Percentiles rank a stretch among this genome's conserved stretches.
Evolutionary conservation across 2,888 invertebrate species (phyloP).

Genomic region (Rhagophthalmus giganteus): DNA sequence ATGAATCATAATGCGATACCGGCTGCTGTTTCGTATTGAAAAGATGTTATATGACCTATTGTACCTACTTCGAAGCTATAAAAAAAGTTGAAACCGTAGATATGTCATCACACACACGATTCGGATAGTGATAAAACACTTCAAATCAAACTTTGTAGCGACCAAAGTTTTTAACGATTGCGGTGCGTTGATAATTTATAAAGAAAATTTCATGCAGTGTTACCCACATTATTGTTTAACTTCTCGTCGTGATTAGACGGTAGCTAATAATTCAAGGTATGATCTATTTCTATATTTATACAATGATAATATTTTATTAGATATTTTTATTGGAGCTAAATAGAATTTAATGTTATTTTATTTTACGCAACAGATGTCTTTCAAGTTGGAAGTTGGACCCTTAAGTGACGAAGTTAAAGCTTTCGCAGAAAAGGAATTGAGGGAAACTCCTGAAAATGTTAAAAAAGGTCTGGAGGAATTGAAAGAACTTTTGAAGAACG

Average conservation of each 20-base stretch:
- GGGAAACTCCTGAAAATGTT: constrained; percentile 72
- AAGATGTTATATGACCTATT: neutral
- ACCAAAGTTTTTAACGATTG: constrained; percentile 26
- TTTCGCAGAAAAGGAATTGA: constrained; percentile 66
- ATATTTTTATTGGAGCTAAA: no score
- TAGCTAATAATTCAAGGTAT: neutral
- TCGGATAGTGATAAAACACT: neutral
- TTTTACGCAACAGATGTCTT: constrained; percentile 47
- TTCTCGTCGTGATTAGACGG: neutral
- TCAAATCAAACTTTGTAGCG: constrained; percentile 25
- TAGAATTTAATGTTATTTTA: no score
- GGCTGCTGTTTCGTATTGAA: no score
- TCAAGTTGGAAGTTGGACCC: constrained; percentile 64
- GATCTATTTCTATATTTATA: no score
- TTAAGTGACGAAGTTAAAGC: constrained; percentile 62
- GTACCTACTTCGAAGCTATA: neutral
- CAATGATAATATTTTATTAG: no score
- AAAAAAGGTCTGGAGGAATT: constrained; percentile 64
- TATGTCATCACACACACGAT: neutral
- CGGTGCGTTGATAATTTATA: constrained; percentile 28
- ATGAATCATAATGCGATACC: no score
- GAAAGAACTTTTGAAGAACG: constrained; percentile 65
- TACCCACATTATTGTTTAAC: neutral
- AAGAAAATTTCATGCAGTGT: constrained; percentile 7
- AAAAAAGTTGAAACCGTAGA: neutral